Evolutionary conservation across 2,113 vertebrate species (phyloP).

Genomic region (Phylloscopus trochiloides): DNA sequence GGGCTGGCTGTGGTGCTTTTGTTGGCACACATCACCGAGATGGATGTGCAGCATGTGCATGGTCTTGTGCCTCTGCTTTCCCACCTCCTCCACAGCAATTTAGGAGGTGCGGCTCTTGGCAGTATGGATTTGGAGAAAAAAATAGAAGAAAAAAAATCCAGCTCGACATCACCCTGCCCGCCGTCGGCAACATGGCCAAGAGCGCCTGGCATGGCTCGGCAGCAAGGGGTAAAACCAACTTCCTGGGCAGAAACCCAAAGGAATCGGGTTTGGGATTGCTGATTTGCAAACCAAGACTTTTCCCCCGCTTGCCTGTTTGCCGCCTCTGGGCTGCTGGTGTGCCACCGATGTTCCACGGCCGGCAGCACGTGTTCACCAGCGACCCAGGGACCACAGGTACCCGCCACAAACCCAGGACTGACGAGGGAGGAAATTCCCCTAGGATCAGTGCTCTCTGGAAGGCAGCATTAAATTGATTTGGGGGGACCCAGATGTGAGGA

Average conservation of each 20-base stretch:
- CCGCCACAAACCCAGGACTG: not conserved
- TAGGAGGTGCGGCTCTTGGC: conserved; percentile 21
- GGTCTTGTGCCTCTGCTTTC: conserved; percentile 42
- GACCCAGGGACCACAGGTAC: fast-evolving
- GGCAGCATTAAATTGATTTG: not conserved
- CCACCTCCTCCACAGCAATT: conserved; percentile 55
- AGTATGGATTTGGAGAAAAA: not conserved
- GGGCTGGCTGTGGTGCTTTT: not conserved
- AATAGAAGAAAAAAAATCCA: not conserved
- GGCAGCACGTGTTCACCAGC: fast-evolving
- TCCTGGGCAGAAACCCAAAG: not conserved
- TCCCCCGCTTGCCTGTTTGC: fast-evolving
- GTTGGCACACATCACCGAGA: not conserved
- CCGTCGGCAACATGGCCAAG: fast-evolving
- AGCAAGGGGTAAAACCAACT: not conserved
- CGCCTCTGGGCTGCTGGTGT: fast-evolving
- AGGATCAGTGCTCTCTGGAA: not conserved
- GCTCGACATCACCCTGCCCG: not conserved
- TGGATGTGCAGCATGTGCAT: conserved; percentile 18
- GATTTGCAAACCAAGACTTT: not conserved
- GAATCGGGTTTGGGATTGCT: not conserved
- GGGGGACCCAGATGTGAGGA: not conserved
- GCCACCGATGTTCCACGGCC: fast-evolving
- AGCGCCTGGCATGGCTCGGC: not conserved
- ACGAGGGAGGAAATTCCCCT: fast-evolving